Evolutionary conservation across 2,888 invertebrate genomes (phyloP).

Genomic region (Cinara cedri): DNA sequence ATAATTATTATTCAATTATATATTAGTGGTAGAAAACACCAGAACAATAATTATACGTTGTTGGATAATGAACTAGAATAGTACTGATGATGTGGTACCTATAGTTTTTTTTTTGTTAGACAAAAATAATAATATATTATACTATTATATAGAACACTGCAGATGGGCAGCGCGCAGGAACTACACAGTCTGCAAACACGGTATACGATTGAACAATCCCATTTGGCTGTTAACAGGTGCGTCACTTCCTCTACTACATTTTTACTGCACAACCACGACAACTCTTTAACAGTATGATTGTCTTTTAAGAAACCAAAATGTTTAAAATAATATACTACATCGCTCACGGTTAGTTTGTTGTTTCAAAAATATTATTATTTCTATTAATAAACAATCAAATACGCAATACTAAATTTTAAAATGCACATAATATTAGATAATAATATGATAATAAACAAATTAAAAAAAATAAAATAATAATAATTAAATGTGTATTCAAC

Average conservation of each 20-base stretch:
- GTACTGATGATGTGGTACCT: conserved; percentile 3
- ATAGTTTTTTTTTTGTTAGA: neutral
- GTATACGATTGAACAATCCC: conserved; percentile 23
- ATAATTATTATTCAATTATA: conserved; percentile 18
- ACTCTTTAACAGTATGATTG: conserved; percentile 13
- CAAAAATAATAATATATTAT: conserved; percentile 28
- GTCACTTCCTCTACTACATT: conserved; percentile 48
- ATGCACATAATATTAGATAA: neutral
- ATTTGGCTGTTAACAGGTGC: conserved; percentile 46
- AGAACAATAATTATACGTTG: conserved; percentile 5
- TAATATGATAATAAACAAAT: too few relatives aligned
- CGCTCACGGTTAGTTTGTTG: too few relatives aligned
- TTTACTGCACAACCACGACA: conserved; percentile 27
- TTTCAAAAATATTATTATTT: too few relatives aligned
- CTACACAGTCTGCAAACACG: conserved; percentile 38
- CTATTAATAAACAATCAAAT: too few relatives aligned
- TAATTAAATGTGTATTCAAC: too few relatives aligned
- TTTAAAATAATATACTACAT: neutral
- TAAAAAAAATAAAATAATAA: too few relatives aligned
- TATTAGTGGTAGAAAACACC: neutral
- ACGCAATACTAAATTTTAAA: neutral
- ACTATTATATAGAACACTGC: conserved; percentile 18
- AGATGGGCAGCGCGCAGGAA: conserved; percentile 38
- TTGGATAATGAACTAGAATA: conserved; percentile 19
- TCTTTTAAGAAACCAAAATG: conserved; percentile 5